phyloP scores from a whole-genome alignment of 2,113 vertebrate species.

The Scomber scombrus region DNA sequence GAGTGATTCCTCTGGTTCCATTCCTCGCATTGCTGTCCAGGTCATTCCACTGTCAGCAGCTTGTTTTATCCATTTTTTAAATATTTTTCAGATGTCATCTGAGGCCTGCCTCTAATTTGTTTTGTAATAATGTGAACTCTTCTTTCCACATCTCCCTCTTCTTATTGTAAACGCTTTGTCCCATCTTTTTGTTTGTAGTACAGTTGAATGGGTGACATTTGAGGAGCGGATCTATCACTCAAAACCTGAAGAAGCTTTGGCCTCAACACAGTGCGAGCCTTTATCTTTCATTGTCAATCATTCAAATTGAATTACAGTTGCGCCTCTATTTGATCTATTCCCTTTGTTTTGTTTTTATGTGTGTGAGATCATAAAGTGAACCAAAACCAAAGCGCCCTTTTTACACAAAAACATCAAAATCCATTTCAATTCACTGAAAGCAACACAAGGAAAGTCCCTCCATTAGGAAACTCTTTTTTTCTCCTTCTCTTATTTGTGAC shows the following conservation, averaged over 20 bases:
- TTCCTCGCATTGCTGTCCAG: constrained; percentile 35
- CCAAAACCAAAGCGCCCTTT: not conserved
- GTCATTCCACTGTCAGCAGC: constrained; percentile 18
- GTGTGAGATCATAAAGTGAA: not conserved
- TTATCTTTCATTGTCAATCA: not conserved
- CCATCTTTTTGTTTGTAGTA: not conserved
- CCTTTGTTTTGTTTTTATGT: constrained; percentile 8
- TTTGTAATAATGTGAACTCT: constrained; percentile 14
- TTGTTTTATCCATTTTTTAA: constrained; percentile 20
- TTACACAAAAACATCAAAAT: not conserved
- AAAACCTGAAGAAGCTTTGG: not conserved
- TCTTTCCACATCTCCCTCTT: not conserved
- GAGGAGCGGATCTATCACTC: not conserved
- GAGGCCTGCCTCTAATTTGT: constrained; percentile 9
- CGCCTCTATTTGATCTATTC: not conserved
- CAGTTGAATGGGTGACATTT: not conserved
- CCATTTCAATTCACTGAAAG: constrained; percentile 24
- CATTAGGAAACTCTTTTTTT: constrained; percentile 8
- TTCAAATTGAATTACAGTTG: not conserved
- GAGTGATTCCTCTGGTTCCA: constrained; percentile 36
- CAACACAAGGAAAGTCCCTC: not conserved
- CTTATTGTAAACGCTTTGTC: not conserved
- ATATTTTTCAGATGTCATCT: constrained; percentile 20
- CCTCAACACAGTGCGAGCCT: not conserved
- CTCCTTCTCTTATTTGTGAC: not conserved